Conservation (phyloP, 1,140 invertebrate genomes). For the Drosophila kanapiae region DNA sequence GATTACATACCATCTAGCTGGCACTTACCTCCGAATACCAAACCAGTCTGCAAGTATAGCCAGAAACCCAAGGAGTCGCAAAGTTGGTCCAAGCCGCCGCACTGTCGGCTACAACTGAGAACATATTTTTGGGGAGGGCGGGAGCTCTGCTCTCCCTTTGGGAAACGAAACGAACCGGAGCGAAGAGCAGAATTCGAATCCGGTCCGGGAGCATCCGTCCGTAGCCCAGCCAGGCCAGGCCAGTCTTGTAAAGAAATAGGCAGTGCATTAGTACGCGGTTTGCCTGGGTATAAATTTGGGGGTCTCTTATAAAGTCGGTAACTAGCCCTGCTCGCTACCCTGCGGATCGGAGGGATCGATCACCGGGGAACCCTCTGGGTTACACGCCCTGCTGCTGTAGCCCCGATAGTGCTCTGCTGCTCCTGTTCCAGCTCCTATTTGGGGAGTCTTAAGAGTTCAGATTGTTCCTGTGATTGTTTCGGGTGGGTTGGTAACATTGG, state of each 20-base stretch:
- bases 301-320: conserved; percentile 33
- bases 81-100: conserved; percentile 10
- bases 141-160: background rate
- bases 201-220: conserved; percentile 54
- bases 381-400: background rate
- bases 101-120: conserved; percentile 17
- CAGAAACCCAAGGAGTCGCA: conserved; percentile 24
- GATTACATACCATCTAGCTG: conserved; percentile 21
- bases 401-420: conserved; percentile 6
- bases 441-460: conserved; percentile 9
- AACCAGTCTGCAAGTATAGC: conserved; percentile 2
- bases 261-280: conserved; percentile 70
- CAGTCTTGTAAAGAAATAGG: conserved; percentile 82
- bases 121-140: conserved; percentile 4
- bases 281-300: conserved; percentile 34
- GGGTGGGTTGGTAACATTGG: conserved; percentile 76
- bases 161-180: conserved; percentile 23
- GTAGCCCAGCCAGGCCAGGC: conserved; percentile 62
- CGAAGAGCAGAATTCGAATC: conserved; percentile 32
- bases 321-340: conserved; percentile 43
- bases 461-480: conserved; percentile 50
- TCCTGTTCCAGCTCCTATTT: conserved; percentile 34
- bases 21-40: conserved; percentile 24
- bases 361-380: conserved; percentile 5
- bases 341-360: conserved; percentile 10